Base-by-base conservation (phyloP, 2,113 vertebrate genomes). In the Pandion haliaetus region DNA sequence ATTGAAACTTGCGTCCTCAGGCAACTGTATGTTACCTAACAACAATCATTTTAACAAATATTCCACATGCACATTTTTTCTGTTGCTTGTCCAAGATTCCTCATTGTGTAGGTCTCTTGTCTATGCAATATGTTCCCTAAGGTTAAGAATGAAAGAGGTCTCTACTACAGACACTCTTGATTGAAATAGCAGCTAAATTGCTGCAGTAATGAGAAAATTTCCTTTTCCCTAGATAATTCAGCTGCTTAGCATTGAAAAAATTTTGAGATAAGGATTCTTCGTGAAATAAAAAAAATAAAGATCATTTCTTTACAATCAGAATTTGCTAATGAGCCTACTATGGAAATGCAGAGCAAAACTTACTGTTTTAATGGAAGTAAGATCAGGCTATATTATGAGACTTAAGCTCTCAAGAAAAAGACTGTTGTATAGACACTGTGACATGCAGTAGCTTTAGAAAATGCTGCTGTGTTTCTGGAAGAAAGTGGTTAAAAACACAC, bases 141-240 rank as follows among this genome's bases (percentile, higher is more conserved):
- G 97, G 95, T 96, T 97, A 93, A 96, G 93, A 96, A 97, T 95
- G 96, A 95, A 78, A 94, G 74, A 93, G 78, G 67, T 93, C 79
- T 91, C 74, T 93, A 94, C 95, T 97, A 95, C 93, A 94, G 91
- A 90, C 74, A 83, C n/a, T 88, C 82, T 44, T 95, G 96, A 96
- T 88, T 95, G 97, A 95, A 97, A 97, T 71, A 95, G 94, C 89
- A 93, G 93, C 81, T 97, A 97, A 95, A 97, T 94, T 95, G 96
- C 93, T 96, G 84, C 93, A 96, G 74, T 97, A 96, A 97, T 97
- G 97, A 97, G 95, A 97, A 97, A 91, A 94, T 77, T 95, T 80
- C 71, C n/a, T 70, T 94, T 83, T 69, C 94, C 89, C 89, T 63
- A 58, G 95, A 82, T 88, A 96, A 91, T 91, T 93, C 84, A 86